Percentiles rank a stretch among this genome's conserved stretches.
Evolutionary conservation across 2,797 vertebrate species (phyloP).

Genomic region (Serranus cabrilla): DNA sequence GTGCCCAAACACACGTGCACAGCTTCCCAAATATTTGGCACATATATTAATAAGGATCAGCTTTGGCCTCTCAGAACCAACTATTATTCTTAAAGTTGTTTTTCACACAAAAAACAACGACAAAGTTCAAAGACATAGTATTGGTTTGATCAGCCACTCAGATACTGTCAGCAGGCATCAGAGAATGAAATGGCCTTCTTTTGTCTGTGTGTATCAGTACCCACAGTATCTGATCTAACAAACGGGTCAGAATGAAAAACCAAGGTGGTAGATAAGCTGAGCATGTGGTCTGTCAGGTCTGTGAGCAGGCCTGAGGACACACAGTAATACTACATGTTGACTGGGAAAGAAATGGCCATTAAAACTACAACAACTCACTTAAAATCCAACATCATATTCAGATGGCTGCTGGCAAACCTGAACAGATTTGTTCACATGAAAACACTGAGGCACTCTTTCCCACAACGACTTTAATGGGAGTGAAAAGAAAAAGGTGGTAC

Average conservation of each 20-base stretch:
- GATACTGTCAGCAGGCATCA: no score
- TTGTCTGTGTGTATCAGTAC: neutral
- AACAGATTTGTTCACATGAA: slow-evolving; percentile 1
- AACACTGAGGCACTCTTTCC: neutral
- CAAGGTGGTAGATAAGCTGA: neutral
- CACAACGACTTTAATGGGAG: neutral
- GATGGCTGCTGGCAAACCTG: neutral
- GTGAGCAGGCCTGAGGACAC: neutral
- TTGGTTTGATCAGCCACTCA: neutral
- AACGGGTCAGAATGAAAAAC: neutral
- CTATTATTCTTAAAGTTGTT: neutral
- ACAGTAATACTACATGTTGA: neutral
- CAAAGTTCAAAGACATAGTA: neutral
- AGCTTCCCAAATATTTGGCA: neutral
- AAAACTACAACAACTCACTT: neutral
- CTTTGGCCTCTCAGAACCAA: neutral
- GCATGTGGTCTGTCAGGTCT: slow-evolving; percentile 12
- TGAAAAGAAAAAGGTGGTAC: neutral
- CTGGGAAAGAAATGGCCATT: neutral
- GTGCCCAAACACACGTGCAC: neutral
- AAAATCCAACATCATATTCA: neutral
- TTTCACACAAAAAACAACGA: neutral
- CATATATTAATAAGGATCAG: neutral
- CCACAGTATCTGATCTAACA: neutral
- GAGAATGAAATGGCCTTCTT: no score